Conservation (phyloP, 2,797 vertebrate genomes). For the Anas flavirostris region DNA sequence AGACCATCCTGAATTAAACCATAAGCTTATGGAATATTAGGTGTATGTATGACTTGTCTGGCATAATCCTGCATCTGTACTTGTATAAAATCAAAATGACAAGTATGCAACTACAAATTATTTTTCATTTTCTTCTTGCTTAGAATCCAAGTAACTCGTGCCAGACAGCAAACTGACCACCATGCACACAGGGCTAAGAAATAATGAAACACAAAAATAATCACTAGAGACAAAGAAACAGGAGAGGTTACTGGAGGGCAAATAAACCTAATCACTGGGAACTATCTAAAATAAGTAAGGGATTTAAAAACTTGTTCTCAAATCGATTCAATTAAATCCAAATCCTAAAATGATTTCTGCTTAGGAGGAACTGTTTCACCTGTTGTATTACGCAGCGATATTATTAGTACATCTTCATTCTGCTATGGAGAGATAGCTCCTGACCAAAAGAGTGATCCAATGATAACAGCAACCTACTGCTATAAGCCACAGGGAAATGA, state of each 20-base stretch:
- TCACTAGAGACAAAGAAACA: not conserved
- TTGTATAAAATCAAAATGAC: not conserved
- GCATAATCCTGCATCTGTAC: not conserved
- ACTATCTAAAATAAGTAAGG: not conserved
- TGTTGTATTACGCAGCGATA: not conserved
- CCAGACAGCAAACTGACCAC: not conserved
- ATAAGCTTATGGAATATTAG: not conserved
- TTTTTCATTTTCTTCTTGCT: not conserved
- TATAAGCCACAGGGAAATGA: not conserved
- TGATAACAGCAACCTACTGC: not conserved
- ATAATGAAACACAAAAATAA: not conserved
- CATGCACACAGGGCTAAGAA: not conserved
- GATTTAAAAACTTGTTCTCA: constrained; percentile 26
- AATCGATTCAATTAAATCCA: not conserved
- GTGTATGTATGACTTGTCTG: not conserved
- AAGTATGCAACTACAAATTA: not conserved
- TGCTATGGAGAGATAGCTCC: not conserved
- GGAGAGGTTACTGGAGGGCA: not conserved
- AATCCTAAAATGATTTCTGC: not conserved
- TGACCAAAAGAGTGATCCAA: not conserved
- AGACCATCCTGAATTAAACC: not conserved
- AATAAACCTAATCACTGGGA: not conserved
- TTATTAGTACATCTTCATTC: not conserved
- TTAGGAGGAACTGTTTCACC: not conserved
- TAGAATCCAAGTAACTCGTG: not conserved